Evolutionary conservation across 2,797 vertebrate species (phyloP).

Genomic region (Trachops cirrhosus): DNA sequence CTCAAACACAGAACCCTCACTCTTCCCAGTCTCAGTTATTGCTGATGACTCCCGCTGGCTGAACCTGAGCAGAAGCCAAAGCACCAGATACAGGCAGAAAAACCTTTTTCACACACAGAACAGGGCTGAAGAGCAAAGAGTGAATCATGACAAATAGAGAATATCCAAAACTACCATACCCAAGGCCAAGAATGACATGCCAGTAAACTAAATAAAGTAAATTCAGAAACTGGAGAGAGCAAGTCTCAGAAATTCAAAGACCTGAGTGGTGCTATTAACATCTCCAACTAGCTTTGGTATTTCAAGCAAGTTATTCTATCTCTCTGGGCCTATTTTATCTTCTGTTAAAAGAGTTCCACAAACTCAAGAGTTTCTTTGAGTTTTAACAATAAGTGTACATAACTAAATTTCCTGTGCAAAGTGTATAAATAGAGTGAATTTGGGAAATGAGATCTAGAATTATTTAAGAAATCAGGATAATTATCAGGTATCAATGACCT

Average conservation of each 20-base stretch:
- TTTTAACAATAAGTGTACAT: constrained; percentile 41
- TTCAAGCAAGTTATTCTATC: not conserved
- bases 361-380: not conserved
- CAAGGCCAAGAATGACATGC: not conserved
- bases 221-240: not conserved
- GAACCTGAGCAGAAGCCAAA: not conserved
- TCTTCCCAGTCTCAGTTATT: not conserved
- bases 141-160: not conserved
- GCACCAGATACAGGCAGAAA: not conserved
- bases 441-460: constrained; percentile 65
- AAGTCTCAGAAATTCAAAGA: not conserved
- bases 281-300: not conserved
- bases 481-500: not conserved
- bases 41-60: not conserved
- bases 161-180: not conserved
- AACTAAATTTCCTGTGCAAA: constrained; percentile 29
- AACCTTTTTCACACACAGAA: not conserved
- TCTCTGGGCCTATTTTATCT: not conserved
- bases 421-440: constrained; percentile 18
- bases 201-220: not conserved
- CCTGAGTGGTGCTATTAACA: not conserved
- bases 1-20: not conserved
- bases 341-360: not conserved
- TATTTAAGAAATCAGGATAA: constrained; percentile 61
- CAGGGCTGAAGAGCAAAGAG: not conserved